phyloP scores from a whole-genome alignment of 1,140 invertebrate species.

The Octopus bimaculoides region DNA sequence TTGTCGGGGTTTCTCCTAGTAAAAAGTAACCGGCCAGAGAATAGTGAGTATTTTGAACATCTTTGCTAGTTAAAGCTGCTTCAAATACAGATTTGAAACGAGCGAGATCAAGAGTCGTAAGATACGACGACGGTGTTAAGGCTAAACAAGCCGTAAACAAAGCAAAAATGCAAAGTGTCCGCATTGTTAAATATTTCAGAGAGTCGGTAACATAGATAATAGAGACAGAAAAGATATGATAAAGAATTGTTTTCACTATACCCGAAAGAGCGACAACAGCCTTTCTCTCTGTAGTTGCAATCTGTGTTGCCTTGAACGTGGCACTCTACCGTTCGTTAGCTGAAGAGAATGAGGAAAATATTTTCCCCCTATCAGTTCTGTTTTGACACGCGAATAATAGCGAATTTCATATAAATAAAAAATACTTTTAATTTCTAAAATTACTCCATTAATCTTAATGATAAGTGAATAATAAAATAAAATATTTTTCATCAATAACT shows the following conservation, averaged over 20 bases:
- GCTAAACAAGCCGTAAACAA: conserved; percentile 50
- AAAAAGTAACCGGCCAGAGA: conserved; percentile 63
- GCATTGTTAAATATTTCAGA: background rate
- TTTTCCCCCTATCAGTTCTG: no score
- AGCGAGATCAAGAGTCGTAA: conserved; percentile 61
- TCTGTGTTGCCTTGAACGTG: background rate
- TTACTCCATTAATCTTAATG: no score
- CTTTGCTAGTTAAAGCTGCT: conserved; percentile 59
- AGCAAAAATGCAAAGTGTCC: conserved; percentile 45
- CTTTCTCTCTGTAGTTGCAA: background rate
- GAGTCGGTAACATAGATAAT: background rate
- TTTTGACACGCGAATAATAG: no score
- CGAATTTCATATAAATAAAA: no score
- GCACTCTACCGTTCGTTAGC: background rate
- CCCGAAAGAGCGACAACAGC: background rate
- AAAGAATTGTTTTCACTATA: background rate
- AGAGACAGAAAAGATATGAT: background rate
- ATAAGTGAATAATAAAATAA: no score
- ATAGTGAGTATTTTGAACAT: conserved; percentile 62
- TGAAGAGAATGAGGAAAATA: no score
- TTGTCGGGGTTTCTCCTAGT: conserved; percentile 56
- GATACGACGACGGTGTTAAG: conserved; percentile 59
- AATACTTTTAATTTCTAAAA: no score
- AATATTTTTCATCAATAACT: no score
- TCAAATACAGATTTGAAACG: conserved; percentile 62